Conservation (phyloP, 2,113 vertebrate genomes). For the Euleptes europaea region DNA sequence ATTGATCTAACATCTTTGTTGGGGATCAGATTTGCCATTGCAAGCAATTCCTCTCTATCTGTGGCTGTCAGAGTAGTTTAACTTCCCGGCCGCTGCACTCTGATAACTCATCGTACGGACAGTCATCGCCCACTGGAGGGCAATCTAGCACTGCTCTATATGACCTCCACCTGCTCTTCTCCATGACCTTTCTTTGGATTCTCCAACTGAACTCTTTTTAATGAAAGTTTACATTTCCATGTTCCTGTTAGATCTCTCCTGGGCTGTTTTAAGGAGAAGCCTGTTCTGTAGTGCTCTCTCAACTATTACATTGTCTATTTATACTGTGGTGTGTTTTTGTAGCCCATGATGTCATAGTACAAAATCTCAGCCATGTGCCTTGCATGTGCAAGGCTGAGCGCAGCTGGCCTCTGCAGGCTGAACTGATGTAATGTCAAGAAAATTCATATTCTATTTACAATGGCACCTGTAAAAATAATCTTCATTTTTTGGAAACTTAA, state of each 20-base stretch:
- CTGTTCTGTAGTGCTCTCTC: constrained; percentile 55
- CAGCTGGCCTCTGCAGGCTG: constrained; percentile 79
- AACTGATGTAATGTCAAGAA: constrained; percentile 83
- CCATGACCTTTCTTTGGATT: constrained; percentile 14
- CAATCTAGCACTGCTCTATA: constrained; percentile 64
- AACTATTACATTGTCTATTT: constrained; percentile 73
- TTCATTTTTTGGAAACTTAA: constrained; percentile 83
- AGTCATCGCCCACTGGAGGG: constrained; percentile 74
- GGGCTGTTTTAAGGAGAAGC: constrained; percentile 55
- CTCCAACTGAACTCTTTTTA: constrained; percentile 26
- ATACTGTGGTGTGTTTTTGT: constrained; percentile 69
- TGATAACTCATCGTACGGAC: background rate
- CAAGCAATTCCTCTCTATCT: background rate
- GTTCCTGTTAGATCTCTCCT: constrained; percentile 42
- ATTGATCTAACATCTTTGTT: constrained; percentile 24
- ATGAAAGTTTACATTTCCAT: constrained; percentile 44
- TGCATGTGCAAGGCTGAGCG: constrained; percentile 67
- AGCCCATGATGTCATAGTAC: constrained; percentile 74
- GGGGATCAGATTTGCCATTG: constrained; percentile 13
- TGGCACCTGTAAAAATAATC: constrained; percentile 87
- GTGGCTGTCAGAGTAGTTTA: background rate
- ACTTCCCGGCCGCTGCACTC: background rate
- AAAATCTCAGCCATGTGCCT: constrained; percentile 74
- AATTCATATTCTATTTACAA: constrained; percentile 84
- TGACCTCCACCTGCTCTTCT: constrained; percentile 1